Conservation (phyloP, 2,888 invertebrate species). For the Oligia strigilis region DNA sequence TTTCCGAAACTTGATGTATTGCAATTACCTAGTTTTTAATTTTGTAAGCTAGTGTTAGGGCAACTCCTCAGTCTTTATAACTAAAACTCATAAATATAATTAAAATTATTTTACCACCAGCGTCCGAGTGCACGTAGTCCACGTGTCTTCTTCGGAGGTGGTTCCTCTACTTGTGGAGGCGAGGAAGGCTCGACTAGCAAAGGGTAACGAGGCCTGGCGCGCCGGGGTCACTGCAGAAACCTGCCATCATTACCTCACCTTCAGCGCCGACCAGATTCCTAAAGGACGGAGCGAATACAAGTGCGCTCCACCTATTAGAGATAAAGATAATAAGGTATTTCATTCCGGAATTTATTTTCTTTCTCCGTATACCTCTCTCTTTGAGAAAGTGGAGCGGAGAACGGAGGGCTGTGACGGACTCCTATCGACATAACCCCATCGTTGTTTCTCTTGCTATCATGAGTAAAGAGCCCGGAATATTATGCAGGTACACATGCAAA, state of each 20-base stretch:
- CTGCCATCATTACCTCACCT: slow-evolving; percentile 93
- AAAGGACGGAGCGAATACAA: slow-evolving; percentile 92
- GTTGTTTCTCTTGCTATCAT: background rate
- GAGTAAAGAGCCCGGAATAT: background rate
- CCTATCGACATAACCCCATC: too few relatives aligned
- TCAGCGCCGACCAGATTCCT: slow-evolving; percentile 92
- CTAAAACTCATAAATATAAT: background rate
- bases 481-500: background rate
- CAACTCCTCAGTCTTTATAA: too few relatives aligned
- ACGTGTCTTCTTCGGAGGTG: slow-evolving; percentile 92
- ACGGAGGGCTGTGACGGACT: background rate
- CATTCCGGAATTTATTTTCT: background rate
- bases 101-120: slow-evolving; percentile 73
- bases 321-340: slow-evolving; percentile 90
- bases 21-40: background rate
- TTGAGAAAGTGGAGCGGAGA: background rate
- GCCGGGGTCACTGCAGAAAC: slow-evolving; percentile 93
- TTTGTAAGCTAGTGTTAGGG: background rate
- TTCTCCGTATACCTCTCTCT: background rate
- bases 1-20: background rate
- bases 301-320: slow-evolving; percentile 93
- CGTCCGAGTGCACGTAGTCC: slow-evolving; percentile 92
- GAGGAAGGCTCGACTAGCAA: slow-evolving; percentile 80
- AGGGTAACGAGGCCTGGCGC: slow-evolving; percentile 89
- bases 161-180: slow-evolving; percentile 90